A percentile compares a stretch with the other conserved stretches of the same genome.
Evolutionary conservation across 1,140 invertebrate genomes (phyloP).

Genomic region (Calephelis nemesis): DNA sequence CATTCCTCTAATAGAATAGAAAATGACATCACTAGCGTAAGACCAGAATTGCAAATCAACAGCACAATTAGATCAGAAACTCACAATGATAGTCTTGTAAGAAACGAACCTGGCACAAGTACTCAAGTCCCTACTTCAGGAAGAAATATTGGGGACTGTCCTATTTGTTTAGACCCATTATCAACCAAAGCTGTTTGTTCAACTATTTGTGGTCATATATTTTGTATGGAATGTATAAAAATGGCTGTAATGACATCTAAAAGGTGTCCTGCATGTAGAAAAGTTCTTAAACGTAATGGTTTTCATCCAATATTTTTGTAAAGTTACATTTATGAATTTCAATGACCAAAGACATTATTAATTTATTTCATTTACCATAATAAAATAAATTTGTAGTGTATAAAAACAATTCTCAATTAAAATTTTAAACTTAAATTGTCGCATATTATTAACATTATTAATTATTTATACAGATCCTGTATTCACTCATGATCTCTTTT

Average conservation of each 20-base stretch:
- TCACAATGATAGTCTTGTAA: not conserved
- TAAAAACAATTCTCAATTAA: too few species aligned
- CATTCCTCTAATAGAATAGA: not conserved
- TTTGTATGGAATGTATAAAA: conserved; percentile 22
- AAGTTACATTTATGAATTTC: not conserved
- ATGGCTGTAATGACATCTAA: conserved; percentile 13
- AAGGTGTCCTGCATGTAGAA: conserved; percentile 25
- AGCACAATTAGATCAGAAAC: not conserved
- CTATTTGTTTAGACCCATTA: conserved; percentile 13
- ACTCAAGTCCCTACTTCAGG: too few species aligned
- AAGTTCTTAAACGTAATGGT: conserved; percentile 18
- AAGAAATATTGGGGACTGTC: conserved; percentile 8
- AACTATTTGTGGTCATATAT: conserved; percentile 17
- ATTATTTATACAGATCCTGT: too few species aligned
- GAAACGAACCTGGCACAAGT: not conserved
- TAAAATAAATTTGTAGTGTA: too few species aligned
- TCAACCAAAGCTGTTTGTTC: not conserved
- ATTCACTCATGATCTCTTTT: too few species aligned
- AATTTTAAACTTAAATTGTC: too few species aligned
- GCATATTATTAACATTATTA: too few species aligned
- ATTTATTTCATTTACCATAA: too few species aligned
- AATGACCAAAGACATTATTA: too few species aligned
- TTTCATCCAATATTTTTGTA: conserved; percentile 25
- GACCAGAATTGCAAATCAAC: not conserved
- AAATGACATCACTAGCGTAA: not conserved